Base-by-base conservation (phyloP, 2,113 vertebrate species). In the Rhinoptilus africanus region DNA sequence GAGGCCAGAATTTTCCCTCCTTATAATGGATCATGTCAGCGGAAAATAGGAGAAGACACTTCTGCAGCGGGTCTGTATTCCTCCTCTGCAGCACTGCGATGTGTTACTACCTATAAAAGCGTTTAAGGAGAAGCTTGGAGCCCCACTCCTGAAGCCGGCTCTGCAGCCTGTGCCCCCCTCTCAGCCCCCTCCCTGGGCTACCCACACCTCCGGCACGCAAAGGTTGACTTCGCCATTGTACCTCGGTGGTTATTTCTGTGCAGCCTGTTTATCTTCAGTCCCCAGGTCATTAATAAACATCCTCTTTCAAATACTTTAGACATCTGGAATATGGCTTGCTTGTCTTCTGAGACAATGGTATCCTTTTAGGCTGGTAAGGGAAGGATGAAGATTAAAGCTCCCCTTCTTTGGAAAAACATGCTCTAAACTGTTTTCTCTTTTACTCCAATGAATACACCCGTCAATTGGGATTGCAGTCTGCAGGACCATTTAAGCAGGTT, bases 321-420 rank as follows among this genome's bases (percentile, higher is more conserved):
- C 95, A 96, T 96, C 96, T 97, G 95, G 94, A 96, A 92, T 92
- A 96, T 94, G 86, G 80, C 74, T 97, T 96, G 26, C 83, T 85
- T 92, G 71, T 93, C 69, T 85, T 85, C 88, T 56, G 80, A 92
- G 83, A 93, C 85, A 96, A 78, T 68, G 4, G 51, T 80, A 88
- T 85, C 62, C 59, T 92, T 95, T 97, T 54, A 92, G 85, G 51
- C 35, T 91, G 63, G 53, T 79, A 83, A 92, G 78, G 59, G 43
- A 92, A 94, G 54, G 66, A 73, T 74, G 53, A 76, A 92, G 14
- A 82, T 48, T 82, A 51, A 92, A 88, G 39, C 22, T 85, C 8
- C 3, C 69, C 41, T 95, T 89, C 39, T 95, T 59, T 80, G 51
- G 72, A 76, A 93, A 93, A 96, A 75, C 54, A 63, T 8, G 9